phyloP scores from a whole-genome alignment of 2,113 vertebrate genomes.

The Oryzias curvinotus region DNA sequence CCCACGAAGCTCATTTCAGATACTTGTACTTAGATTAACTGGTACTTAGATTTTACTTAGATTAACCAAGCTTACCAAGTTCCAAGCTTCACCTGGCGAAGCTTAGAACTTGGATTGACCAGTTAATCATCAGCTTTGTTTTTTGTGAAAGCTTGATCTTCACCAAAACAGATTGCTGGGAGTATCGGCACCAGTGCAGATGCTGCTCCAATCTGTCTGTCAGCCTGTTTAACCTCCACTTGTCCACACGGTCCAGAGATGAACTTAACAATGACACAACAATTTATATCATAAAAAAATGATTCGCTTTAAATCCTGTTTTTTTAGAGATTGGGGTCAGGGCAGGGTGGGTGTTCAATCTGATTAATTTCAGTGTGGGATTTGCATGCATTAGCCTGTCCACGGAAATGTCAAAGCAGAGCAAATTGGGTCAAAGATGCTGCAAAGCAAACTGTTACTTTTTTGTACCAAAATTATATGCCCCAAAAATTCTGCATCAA shows the following conservation, averaged over 20 bases:
- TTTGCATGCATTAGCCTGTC: constrained; percentile 75
- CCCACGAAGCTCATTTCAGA: too few species aligned
- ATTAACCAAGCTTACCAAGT: too few species aligned
- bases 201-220: neutral
- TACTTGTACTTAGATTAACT: too few species aligned
- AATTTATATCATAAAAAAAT: constrained; percentile 58
- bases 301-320: constrained; percentile 60
- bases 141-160: neutral
- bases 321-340: constrained; percentile 77
- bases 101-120: neutral
- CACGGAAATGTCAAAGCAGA: constrained; percentile 58
- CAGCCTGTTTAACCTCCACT: neutral
- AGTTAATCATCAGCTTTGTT: neutral
- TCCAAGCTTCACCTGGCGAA: neutral
- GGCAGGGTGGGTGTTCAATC: constrained; percentile 71
- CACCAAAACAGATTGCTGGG: neutral
- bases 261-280: constrained; percentile 52
- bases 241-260: constrained; percentile 1
- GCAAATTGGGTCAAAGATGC: constrained; percentile 76
- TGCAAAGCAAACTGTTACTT: constrained; percentile 57
- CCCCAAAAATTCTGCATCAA: constrained; percentile 23
- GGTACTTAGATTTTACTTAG: too few species aligned
- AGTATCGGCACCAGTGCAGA: neutral
- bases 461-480: constrained; percentile 25
- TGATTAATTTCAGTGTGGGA: constrained; percentile 78